Conservation (phyloP, 2,888 invertebrate species). For the Rhamnusium bicolor region DNA sequence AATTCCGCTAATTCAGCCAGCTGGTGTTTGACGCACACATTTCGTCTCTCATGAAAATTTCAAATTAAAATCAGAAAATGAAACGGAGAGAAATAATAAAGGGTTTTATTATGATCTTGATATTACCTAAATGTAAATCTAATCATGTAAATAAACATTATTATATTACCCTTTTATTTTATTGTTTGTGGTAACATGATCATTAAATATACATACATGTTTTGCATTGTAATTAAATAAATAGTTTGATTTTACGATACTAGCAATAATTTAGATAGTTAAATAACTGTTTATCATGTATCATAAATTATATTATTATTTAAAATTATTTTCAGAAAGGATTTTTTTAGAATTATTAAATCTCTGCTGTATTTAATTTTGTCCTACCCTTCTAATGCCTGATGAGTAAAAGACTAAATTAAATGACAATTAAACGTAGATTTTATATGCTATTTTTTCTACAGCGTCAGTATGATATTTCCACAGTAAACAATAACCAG, state of each 20-base stretch:
- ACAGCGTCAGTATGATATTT: too few relatives aligned
- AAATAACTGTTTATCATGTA: too few relatives aligned
- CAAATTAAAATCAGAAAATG: slow-evolving; percentile 7
- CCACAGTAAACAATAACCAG: too few relatives aligned
- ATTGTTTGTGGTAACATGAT: background rate
- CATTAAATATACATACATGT: background rate
- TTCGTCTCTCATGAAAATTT: slow-evolving; percentile 12
- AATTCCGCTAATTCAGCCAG: slow-evolving; percentile 1
- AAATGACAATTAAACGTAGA: too few relatives aligned
- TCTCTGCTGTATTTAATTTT: too few relatives aligned
- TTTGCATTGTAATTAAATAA: background rate
- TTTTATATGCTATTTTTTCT: too few relatives aligned
- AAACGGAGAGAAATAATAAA: background rate
- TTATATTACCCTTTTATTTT: background rate
- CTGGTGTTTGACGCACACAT: slow-evolving; percentile 3
- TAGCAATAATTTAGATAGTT: too few relatives aligned
- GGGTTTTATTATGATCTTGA: background rate
- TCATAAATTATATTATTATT: too few relatives aligned
- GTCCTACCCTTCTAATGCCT: too few relatives aligned
- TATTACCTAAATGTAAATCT: background rate
- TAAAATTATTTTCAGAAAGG: too few relatives aligned
- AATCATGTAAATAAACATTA: background rate
- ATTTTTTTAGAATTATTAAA: too few relatives aligned
- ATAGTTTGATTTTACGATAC: background rate
- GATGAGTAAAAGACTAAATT: too few relatives aligned